phyloP scores from a whole-genome alignment of 2,113 vertebrate genomes.

The Caranx melampygus region DNA sequence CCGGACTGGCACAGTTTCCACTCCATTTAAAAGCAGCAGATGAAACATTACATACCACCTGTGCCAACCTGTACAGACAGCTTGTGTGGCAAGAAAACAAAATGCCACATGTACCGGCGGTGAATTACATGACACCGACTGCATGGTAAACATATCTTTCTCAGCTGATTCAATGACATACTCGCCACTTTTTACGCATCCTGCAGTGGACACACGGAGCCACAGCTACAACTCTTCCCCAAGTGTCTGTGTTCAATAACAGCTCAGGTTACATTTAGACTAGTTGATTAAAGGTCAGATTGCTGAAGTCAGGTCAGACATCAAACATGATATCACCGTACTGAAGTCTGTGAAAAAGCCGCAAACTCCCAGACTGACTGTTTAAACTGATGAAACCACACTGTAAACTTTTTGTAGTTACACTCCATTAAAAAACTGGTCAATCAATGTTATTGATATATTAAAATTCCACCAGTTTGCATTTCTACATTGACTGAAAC shows the following conservation, averaged over 20 bases:
- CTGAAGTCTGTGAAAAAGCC: too few relatives aligned
- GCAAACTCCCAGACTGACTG: not conserved
- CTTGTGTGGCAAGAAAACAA: constrained; percentile 25
- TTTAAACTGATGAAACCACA: not conserved
- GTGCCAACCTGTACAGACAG: constrained; percentile 21
- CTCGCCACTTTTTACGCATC: not conserved
- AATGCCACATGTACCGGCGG: constrained; percentile 5
- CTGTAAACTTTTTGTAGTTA: not conserved
- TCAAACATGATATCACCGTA: too few relatives aligned
- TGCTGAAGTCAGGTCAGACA: not conserved
- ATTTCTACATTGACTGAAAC: too few relatives aligned
- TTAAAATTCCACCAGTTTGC: not conserved
- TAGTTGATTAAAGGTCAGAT: not conserved
- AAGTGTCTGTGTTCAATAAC: not conserved
- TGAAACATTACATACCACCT: constrained; percentile 24
- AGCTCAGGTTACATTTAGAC: not conserved
- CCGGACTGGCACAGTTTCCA: constrained; percentile 48
- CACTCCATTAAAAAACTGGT: not conserved
- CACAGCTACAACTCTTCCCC: not conserved
- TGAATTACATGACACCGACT: constrained; percentile 5
- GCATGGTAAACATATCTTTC: not conserved
- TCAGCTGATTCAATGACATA: not conserved
- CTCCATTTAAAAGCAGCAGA: constrained; percentile 50
- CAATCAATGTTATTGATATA: not conserved
- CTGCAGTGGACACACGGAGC: not conserved